A percentile compares a stretch with the other conserved stretches of the same genome.
These are phyloP conservation scores for Dinocampus coccinellae DNA, from an alignment of 2,888 invertebrate genomes.

Conservation along the genomic window DNA sequence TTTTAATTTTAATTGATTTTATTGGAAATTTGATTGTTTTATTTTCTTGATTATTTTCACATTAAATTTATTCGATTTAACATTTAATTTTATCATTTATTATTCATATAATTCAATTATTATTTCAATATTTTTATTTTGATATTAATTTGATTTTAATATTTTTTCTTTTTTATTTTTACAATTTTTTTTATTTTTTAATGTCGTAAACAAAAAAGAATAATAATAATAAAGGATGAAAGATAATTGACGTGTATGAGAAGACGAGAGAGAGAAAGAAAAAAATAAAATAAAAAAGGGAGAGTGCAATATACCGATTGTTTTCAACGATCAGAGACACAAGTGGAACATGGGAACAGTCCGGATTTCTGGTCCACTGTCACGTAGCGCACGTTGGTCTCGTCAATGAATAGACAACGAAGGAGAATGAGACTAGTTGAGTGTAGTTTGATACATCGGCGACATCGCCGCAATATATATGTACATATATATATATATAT, in stretches of 20 bases:
- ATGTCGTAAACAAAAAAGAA: neutral
- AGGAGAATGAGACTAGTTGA: slow-evolving; percentile 68
- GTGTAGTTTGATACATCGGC: slow-evolving; percentile 66
- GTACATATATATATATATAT: too few relatives aligned
- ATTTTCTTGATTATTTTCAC: too few relatives aligned
- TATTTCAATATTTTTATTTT: too few relatives aligned
- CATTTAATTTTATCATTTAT: too few relatives aligned
- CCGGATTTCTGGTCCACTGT: slow-evolving; percentile 66
- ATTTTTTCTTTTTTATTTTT: too few relatives aligned
- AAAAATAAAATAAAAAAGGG: slow-evolving; percentile 27
- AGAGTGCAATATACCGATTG: slow-evolving; percentile 49
- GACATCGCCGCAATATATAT: slow-evolving; percentile 67
- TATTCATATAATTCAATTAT: too few relatives aligned
- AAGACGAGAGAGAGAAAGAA: slow-evolving; percentile 25
- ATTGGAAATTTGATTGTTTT: too few relatives aligned
- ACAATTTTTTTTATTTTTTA: too few relatives aligned
- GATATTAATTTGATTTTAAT: too few relatives aligned
- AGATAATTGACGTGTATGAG: neutral
- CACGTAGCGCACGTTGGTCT: slow-evolving; percentile 63
- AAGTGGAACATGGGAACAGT: slow-evolving; percentile 67
- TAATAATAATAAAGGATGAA: neutral
- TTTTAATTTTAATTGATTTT: too few relatives aligned
- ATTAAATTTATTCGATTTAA: too few relatives aligned
- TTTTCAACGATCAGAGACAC: slow-evolving; percentile 53
- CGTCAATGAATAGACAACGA: slow-evolving; percentile 68